Conservation (phyloP, 2,888 invertebrate species). For the Leucophenga montana region DNA sequence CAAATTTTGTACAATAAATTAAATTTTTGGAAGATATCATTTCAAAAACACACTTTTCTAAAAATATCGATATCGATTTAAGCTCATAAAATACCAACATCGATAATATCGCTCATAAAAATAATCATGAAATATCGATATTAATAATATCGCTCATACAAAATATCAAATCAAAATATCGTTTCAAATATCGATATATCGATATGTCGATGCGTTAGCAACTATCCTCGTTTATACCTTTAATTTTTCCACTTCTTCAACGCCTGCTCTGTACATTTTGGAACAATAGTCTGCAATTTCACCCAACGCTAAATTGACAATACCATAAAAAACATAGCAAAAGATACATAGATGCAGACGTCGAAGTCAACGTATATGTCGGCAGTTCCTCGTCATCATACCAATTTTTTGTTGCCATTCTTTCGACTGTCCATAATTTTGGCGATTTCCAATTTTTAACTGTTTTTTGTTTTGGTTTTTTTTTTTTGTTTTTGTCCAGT, state of each 20-base stretch:
- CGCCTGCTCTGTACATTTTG: neutral
- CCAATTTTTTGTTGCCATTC: neutral
- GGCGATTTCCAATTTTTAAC: neutral
- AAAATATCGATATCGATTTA: no score
- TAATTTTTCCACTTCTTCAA: neutral
- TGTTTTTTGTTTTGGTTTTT: neutral
- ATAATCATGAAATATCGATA: no score
- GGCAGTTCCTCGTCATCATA: neutral
- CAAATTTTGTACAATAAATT: no score
- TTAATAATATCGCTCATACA: no score
- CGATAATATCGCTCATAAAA: no score
- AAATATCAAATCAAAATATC: neutral
- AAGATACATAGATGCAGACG: no score
- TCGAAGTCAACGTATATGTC: no score
- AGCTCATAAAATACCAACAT: no score
- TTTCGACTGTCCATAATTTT: neutral
- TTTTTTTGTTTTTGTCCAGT: neutral
- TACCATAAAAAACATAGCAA: neutral
- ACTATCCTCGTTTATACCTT: neutral
- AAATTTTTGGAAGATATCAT: no score
- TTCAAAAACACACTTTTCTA: no score
- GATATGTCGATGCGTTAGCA: neutral
- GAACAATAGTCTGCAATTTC: conserved; percentile 58
- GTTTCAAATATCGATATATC: neutral
- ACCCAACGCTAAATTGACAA: conserved; percentile 57